These are phyloP conservation scores for Monochamus alternatus DNA, from an alignment of 2,888 invertebrate genomes.

Conservation along the genomic window DNA sequence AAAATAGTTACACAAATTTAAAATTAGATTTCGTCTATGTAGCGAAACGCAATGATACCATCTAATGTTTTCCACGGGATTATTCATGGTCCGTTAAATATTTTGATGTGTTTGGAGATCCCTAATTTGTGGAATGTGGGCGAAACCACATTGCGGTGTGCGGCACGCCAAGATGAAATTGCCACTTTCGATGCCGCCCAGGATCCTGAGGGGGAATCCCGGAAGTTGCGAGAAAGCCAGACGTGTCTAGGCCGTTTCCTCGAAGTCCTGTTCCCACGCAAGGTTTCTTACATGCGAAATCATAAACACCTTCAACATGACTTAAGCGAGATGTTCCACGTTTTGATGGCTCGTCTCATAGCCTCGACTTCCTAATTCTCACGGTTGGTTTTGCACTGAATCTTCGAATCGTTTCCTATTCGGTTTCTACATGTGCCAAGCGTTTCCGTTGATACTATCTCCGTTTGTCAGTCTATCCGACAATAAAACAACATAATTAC, in stretches of 20 bases:
- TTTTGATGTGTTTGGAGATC: constrained; percentile 30
- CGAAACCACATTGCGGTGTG: constrained; percentile 41
- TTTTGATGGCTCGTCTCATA: constrained; percentile 45
- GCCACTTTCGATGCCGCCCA: constrained; percentile 37
- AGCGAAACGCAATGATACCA: not conserved
- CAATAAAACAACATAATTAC: no score
- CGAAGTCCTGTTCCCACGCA: constrained; percentile 57
- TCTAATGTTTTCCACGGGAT: not conserved
- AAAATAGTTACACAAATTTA: no score
- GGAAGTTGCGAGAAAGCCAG: constrained; percentile 59
- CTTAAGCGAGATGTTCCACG: constrained; percentile 50
- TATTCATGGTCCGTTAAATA: constrained; percentile 21
- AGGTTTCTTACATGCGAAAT: constrained; percentile 43
- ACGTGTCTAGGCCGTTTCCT: constrained; percentile 64
- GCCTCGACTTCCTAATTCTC: constrained; percentile 55
- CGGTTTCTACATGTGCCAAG: constrained; percentile 40
- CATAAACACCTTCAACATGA: constrained; percentile 43
- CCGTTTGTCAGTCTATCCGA: not conserved
- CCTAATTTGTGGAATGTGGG: constrained; percentile 35
- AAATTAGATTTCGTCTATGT: no score
- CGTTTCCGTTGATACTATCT: constrained; percentile 37
- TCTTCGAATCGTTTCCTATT: constrained; percentile 44
- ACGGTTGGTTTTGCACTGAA: constrained; percentile 50
- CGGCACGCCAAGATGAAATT: constrained; percentile 35
- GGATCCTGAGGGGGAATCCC: constrained; percentile 56